phyloP scores from a whole-genome alignment of 2,888 invertebrate genomes.

The Bursaphelenchus okinawaensis region DNA sequence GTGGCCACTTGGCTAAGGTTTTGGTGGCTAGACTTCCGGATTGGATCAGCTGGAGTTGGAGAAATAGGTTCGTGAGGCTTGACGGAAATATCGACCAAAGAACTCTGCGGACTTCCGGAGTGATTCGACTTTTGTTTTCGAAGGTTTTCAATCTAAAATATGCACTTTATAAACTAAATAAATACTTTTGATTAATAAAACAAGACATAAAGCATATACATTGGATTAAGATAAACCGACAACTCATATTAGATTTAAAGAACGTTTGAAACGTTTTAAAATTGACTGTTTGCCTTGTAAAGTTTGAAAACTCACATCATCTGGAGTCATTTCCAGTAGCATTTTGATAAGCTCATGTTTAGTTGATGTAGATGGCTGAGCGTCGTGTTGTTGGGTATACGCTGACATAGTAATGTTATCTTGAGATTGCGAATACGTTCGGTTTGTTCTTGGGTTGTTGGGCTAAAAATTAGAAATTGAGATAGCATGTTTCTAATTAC shows the following conservation, averaged over 20 bases:
- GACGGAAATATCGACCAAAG: background rate
- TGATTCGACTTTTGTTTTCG: background rate
- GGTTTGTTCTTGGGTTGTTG: background rate
- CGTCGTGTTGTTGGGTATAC: background rate
- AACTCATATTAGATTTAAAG: background rate
- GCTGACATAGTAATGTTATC: background rate
- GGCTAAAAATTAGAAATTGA: too few species aligned
- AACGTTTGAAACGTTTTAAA: background rate
- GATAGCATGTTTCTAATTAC: too few species aligned
- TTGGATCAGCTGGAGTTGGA: slow-evolving; percentile 10
- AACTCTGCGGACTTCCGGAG: background rate
- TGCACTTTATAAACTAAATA: background rate
- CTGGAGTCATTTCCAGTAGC: slow-evolving; percentile 31
- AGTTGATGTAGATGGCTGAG: slow-evolving; percentile 15
- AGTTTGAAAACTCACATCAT: slow-evolving; percentile 19
- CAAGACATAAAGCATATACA: too few species aligned
- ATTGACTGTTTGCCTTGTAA: background rate
- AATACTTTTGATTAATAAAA: too few species aligned
- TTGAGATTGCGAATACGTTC: background rate
- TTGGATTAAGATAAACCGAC: too few species aligned
- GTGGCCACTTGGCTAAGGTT: background rate
- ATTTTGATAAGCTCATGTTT: slow-evolving; percentile 41
- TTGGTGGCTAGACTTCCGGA: background rate
- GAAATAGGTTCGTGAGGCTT: background rate
- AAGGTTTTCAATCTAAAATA: background rate